These are phyloP conservation scores for Xestia c-nigrum DNA, from an alignment of 2,888 invertebrate genomes.

Conservation along the genomic window DNA sequence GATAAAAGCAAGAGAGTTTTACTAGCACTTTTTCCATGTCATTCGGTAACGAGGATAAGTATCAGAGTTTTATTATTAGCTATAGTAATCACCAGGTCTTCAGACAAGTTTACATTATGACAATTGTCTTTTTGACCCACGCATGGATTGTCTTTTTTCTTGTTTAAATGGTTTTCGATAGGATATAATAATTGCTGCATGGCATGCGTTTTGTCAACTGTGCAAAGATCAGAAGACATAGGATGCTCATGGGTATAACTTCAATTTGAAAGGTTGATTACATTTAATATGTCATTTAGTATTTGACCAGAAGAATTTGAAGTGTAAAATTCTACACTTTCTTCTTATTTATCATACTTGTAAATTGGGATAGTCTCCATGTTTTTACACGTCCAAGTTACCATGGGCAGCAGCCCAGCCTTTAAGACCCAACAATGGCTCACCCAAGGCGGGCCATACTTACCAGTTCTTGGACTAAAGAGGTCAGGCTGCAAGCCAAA, in stretches of 20 bases:
- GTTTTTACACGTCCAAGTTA: background rate
- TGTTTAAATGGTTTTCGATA: too few species aligned
- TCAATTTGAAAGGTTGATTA: too few species aligned
- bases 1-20: background rate
- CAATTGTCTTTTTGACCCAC: background rate
- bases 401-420: too few species aligned
- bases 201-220: too few species aligned
- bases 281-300: background rate
- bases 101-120: background rate
- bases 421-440: background rate
- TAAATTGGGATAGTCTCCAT: background rate
- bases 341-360: background rate
- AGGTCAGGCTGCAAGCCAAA: too few species aligned
- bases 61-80: too few species aligned
- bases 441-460: background rate
- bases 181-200: background rate
- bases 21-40: too few species aligned
- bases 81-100: background rate
- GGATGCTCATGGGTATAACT: background rate
- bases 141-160: too few species aligned
- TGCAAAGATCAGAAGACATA: background rate
- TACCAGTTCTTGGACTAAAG: accelerated
- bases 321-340: background rate
- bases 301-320: background rate
- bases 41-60: background rate